Evolutionary conservation across 30 jellyfish, hydroid and myxozoan genomes (phyloP), one percentile per base, ranked within the genome.

Genomic region (Cassiopea xamachana): DNA sequence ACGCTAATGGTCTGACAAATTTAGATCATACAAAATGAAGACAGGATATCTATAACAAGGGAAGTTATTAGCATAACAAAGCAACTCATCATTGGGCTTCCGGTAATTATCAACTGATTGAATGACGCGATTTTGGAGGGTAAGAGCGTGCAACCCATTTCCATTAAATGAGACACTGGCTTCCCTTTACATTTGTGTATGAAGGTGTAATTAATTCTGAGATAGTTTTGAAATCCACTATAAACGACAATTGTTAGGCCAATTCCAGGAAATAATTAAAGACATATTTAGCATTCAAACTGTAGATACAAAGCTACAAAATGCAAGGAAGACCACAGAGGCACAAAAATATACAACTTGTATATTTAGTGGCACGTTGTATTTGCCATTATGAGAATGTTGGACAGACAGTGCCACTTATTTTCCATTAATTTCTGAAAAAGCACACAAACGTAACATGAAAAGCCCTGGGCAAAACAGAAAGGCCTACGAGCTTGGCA

Each of bases 181-280:
- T 5, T 64, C 15, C 43, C 27, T 5, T 5, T 2, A 64, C 8
- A 64, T 3, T 10, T 55, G 12, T 55, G 12, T 64, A 14, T 16
- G 43, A 64, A 17, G 43, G 15, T 64, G 19, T 64, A 64, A 64
- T 64, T 64, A 64, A 64, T 64, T 64, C 43, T 5, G 74, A 64
- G 74, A 64, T 64, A 2, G 43, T 27, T 17, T 64, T 64, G 74
- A 64, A 64, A 64, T 2, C 8, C 15, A 64, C 43, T 2, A 64
- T 5, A 9, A 7, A 64, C 27, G 74, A 64, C 15, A 14, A 64
- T 64, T 64, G 74, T 13, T 64, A 64, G 19, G 43, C 6, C 43
- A 14, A 9, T 14, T 2, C 80, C 80, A 71, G 80, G 80, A 71
- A 71, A 71, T 19, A 71, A 71, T 71, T 43, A 71, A 55, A 55